Base-by-base conservation (phyloP, 2,797 vertebrate genomes). In the Bryconaethiops microstoma region DNA sequence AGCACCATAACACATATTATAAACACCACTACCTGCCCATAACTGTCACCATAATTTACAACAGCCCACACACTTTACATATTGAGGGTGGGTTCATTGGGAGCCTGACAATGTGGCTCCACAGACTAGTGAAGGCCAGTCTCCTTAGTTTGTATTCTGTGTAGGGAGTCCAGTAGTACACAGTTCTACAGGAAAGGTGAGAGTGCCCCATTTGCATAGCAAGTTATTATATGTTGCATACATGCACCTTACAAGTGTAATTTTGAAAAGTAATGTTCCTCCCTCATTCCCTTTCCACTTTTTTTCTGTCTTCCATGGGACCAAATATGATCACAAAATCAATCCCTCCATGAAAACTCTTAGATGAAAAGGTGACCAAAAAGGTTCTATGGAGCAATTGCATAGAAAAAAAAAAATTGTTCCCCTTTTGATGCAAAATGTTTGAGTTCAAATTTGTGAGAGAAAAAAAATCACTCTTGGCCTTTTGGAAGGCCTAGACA, bases 1-100 rank as follows among this genome's bases (percentile, higher is more conserved):
- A 74, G 78, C 76, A 78, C 81, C 68, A 74, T 83, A 78, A 73
- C 83, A 29, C 60, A 81, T 59, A 82, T 77, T 75, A 77, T 81
- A 81, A 87, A 86, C 81, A 81, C 80, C 69, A 77, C 17, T 54
- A 79, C 78, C 74, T 64, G 57, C 80, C 74, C 40, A 50, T 85
- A 70, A 74, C 77, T 78, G 81, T 78, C 57, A 78, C 76, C 77
- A 79, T 84, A 86, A 86, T 50, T 84, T n/a, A n/a, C n/a, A n/a
- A n/a, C 81, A 85, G 64, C 75, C 80, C 35, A 57, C 74, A 76
- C 76, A 35, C 77, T 82, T 82, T 79, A 80, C 79, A 84, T 84
- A 81, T 77, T 69, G 65, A 80, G 78, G 64, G 40, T 52, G 12
- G 42, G 74, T 55, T 77, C 69, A 81, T 48, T 82, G 71, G 9